phyloP scores from a whole-genome alignment of 2,797 vertebrate genomes.

The Pantherophis vulpinus region DNA sequence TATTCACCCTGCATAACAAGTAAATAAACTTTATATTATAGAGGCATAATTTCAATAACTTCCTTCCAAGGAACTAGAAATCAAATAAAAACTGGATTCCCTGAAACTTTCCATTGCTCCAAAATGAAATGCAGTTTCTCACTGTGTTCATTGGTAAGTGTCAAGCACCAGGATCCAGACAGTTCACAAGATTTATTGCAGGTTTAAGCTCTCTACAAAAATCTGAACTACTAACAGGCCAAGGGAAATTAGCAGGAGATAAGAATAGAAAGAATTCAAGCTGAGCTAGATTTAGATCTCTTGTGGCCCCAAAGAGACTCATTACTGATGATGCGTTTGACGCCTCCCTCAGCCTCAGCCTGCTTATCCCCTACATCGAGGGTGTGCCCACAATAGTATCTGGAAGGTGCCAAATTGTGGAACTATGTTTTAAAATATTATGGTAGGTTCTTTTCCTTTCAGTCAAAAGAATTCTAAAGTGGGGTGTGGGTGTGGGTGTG shows the following conservation, averaged over 20 bases:
- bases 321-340: neutral
- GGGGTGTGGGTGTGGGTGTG: accelerated
- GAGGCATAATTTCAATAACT: neutral
- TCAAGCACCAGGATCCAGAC: neutral
- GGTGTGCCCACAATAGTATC: neutral
- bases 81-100: neutral
- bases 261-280: neutral
- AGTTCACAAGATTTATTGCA: neutral
- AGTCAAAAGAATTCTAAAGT: neutral
- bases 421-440: neutral
- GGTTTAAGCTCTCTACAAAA: neutral
- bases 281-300: neutral
- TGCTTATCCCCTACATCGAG: neutral
- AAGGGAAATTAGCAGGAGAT: neutral
- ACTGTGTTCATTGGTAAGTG: neutral
- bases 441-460: neutral
- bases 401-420: neutral
- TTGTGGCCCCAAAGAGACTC: neutral
- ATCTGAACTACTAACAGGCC: neutral
- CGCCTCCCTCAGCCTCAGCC: neutral
- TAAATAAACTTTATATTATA: neutral
- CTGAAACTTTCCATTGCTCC: neutral
- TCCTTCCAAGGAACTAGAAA: neutral
- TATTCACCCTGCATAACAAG: too few species aligned
- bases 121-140: neutral